Evolutionary conservation across 2,888 invertebrate species (phyloP), one percentile per base, ranked within the genome.

Genomic region (Latrodectus elegans): DNA sequence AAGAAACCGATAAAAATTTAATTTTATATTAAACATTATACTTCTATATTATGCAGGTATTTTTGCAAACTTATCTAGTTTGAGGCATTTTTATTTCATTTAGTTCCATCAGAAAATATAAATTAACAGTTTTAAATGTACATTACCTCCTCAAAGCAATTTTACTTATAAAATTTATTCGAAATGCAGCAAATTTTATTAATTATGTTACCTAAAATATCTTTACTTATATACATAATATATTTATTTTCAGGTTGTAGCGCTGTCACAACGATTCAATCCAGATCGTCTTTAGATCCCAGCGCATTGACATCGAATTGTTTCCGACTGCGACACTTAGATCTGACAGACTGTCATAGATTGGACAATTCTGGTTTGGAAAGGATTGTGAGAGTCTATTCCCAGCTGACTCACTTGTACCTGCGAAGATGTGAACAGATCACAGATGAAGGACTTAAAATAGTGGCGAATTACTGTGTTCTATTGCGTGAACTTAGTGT

Each of bases 371-470:
- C 95, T 51, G 97, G 97, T 0, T 94, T 98, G 14, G 95, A 96
- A 90, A 94, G 96, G 73, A 95, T 97, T 76, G 95, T 97, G 10
- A 95, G 96, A 8, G 96, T 96, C 91, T 97, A 97, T 92, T 96
- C 97, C 0, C 96, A 97, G 90, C 93, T 98, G 89, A 95, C 95
- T 90, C 97, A 96, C 92, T 94, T 98, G 76, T 98, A 97, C 93
- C 94, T 98, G 88, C 94, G 98, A 90, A 94, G 97, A 91, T 98
- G 98, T 93, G 94, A 95, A 91, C 95, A 95, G 93, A 95, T 98
- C 91, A 97, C 97, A 91, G 97, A 98, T 93, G 95, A 96, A 89
- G 97, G 97, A 88, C 94, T 98, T n/a, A 95, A 97, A 92, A 96
- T 95, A 92, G 95, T 98, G 89, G 97, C 97, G 52, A 96, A 96